These are phyloP conservation scores for Pogonomyrmex barbatus DNA, from an alignment of 1,140 invertebrate genomes.

Conservation along the genomic window DNA sequence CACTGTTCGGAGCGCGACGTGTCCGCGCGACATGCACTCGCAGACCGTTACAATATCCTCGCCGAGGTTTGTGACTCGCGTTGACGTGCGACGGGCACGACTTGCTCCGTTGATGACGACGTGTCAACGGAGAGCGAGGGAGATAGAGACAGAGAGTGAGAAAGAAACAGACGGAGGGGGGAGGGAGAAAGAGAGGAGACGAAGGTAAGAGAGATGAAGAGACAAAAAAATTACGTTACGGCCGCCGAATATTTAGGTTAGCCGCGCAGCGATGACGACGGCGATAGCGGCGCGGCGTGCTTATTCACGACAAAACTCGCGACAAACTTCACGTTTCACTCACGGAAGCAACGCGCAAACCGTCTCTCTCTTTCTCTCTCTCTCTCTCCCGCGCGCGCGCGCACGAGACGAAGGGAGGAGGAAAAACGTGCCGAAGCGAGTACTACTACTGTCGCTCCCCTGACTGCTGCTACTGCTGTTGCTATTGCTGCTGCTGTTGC, in stretches of 20 bases:
- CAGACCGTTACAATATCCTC: conserved; percentile 9
- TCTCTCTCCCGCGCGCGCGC: conserved; percentile 9
- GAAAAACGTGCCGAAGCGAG: conserved; percentile 77
- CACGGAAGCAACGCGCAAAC: background rate
- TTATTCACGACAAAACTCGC: conserved; percentile 24
- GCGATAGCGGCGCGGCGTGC: conserved; percentile 19
- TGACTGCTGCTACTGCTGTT: background rate
- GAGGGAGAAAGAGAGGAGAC: background rate
- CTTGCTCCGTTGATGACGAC: conserved; percentile 67
- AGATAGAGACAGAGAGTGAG: background rate
- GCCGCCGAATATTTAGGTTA: conserved; percentile 75
- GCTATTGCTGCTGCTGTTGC: background rate
- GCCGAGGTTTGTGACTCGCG: background rate
- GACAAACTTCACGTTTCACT: conserved; percentile 44
- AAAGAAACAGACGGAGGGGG: background rate
- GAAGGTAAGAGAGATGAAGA: background rate
- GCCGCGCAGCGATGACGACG: conserved; percentile 31
- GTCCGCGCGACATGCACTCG: conserved; percentile 58
- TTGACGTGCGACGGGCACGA: conserved; percentile 20
- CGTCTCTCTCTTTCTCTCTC: background rate
- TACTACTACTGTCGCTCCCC: background rate
- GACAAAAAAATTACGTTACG: conserved; percentile 69
- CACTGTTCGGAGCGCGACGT: conserved; percentile 42
- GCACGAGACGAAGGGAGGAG: conserved; percentile 73
- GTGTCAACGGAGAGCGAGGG: conserved; percentile 65